These are phyloP conservation scores for Colius striatus DNA, from an alignment of 2,113 vertebrate species.

Conservation along the genomic window DNA sequence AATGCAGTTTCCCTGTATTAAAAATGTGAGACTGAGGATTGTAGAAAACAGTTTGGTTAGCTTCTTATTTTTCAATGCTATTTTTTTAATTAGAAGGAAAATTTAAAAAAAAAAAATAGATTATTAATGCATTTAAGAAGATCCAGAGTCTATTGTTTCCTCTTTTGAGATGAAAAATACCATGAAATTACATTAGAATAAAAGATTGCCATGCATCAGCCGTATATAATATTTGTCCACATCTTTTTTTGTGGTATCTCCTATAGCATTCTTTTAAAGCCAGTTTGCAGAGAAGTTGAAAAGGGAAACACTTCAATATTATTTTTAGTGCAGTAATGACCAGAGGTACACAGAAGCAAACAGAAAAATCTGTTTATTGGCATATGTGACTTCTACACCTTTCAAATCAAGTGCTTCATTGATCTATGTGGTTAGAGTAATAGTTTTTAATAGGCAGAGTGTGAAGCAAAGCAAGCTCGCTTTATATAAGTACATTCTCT, in stretches of 20 bases:
- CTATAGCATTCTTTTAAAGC: background rate
- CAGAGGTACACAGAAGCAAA: background rate
- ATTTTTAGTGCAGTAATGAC: background rate
- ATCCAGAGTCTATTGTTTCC: background rate
- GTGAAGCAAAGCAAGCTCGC: background rate
- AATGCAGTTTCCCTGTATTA: background rate
- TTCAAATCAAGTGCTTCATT: background rate
- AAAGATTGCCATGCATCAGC: background rate
- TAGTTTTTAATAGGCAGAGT: background rate
- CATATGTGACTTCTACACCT: background rate
- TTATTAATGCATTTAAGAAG: background rate
- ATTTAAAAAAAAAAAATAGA: background rate
- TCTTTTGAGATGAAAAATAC: background rate
- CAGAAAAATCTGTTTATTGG: background rate
- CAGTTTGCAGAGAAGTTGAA: background rate
- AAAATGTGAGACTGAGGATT: background rate
- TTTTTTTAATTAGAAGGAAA: background rate
- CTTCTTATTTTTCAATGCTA: background rate
- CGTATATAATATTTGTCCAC: background rate
- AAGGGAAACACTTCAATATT: background rate
- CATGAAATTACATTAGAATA: background rate
- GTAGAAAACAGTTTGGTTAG: background rate
- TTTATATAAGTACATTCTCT: background rate
- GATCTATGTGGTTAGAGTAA: background rate
- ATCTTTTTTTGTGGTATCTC: background rate